Conservation (phyloP, 2,888 invertebrate genomes). For the Orthosia gracilis region DNA sequence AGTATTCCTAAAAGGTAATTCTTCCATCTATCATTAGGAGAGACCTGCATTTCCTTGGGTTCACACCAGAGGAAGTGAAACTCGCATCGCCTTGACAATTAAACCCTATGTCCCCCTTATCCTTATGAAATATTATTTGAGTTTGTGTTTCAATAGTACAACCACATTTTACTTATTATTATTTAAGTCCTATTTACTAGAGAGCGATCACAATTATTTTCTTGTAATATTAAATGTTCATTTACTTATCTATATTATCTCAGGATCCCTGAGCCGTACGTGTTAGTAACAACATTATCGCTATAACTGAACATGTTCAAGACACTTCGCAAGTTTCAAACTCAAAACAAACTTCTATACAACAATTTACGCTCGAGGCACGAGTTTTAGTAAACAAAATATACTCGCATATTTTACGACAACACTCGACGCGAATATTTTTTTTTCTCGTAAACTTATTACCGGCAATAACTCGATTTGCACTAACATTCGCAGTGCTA, state of each 20-base stretch:
- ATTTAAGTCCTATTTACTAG: too few species aligned
- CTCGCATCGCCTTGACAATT: too few species aligned
- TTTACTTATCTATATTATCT: not conserved
- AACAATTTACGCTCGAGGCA: slow-evolving; percentile 42
- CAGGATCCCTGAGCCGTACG: not conserved
- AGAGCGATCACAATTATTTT: not conserved
- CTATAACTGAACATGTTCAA: slow-evolving; percentile 52
- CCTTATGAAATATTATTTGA: too few species aligned
- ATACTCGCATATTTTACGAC: slow-evolving; percentile 50
- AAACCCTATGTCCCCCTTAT: too few species aligned
- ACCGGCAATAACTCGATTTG: slow-evolving; percentile 71
- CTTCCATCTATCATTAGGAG: too few species aligned
- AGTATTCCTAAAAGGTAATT: too few species aligned
- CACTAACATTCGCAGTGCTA: slow-evolving; percentile 65
- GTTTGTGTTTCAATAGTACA: too few species aligned
- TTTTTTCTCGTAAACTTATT: slow-evolving; percentile 62
- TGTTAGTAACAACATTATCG: slow-evolving; percentile 34
- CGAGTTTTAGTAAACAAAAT: slow-evolving; percentile 45
- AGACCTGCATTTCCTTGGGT: too few species aligned
- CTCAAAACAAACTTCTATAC: slow-evolving; percentile 46
- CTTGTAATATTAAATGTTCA: not conserved
- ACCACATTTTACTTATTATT: too few species aligned
- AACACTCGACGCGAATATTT: slow-evolving; percentile 48
- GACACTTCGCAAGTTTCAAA: slow-evolving; percentile 53
- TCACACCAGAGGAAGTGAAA: too few species aligned